Percentiles rank a stretch among this genome's conserved stretches.
phyloP scores from a whole-genome alignment of 2,888 invertebrate species.

The Physocephala rufipes region DNA sequence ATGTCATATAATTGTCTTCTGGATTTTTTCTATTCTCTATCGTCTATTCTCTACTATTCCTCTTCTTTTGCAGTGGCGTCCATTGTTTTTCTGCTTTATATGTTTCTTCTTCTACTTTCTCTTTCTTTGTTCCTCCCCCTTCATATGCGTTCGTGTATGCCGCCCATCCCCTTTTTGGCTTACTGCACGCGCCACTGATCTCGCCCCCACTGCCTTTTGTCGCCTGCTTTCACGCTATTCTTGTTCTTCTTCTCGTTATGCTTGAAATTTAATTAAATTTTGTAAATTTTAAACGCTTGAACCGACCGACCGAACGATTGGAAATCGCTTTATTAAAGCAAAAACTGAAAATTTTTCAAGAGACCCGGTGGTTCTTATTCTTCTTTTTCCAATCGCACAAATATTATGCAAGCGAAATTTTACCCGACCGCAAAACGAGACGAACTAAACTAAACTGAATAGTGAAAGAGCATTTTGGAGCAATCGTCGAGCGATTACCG shows the following conservation, averaged over 20 bases:
- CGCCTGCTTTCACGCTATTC: too few relatives aligned
- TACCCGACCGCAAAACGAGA: slow-evolving; percentile 48
- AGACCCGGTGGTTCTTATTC: too few relatives aligned
- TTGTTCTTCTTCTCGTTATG: too few relatives aligned
- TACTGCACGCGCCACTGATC: too few relatives aligned
- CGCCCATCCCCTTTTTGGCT: too few relatives aligned
- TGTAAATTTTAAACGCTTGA: slow-evolving; percentile 12
- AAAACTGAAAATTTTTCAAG: slow-evolving; percentile 9
- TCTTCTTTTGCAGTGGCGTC: neutral
- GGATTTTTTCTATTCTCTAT: too few relatives aligned
- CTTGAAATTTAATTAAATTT: slow-evolving; percentile 24
- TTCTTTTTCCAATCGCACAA: slow-evolving; percentile 31
- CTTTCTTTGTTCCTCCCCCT: neutral
- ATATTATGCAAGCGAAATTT: slow-evolving; percentile 21
- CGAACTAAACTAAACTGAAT: slow-evolving; percentile 53
- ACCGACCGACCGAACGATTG: too few relatives aligned
- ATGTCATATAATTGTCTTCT: too few relatives aligned
- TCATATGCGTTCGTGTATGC: neutral
- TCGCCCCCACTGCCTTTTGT: slow-evolving; percentile 2
- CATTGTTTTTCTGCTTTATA: neutral
- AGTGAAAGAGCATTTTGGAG: slow-evolving; percentile 37
- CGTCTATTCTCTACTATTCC: neutral
- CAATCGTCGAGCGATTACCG: slow-evolving; percentile 18
- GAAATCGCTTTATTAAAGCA: neutral
- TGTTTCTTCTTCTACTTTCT: slow-evolving; percentile 20